A percentile compares a stretch with the other conserved stretches of the same genome.
phyloP scores from a whole-genome alignment of 2,888 invertebrate genomes.

The Elysia crispata region DNA sequence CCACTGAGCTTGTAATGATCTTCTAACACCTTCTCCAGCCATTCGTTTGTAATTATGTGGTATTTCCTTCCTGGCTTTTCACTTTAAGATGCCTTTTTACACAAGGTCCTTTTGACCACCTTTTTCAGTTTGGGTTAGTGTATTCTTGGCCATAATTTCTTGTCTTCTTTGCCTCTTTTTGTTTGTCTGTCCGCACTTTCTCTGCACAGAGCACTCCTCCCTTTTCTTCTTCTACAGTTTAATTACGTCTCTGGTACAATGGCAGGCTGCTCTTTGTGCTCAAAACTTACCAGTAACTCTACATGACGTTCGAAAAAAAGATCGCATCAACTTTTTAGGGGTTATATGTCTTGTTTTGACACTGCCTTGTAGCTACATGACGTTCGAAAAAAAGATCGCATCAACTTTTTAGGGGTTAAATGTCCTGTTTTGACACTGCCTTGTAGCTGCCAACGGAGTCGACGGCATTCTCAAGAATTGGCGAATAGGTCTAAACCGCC shows the following conservation, averaged over 20 bases:
- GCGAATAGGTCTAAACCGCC: neutral
- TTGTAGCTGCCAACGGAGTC: neutral
- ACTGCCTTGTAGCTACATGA: neutral
- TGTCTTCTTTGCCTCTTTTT: constrained; percentile 21
- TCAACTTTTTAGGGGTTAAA: neutral
- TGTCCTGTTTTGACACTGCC: neutral
- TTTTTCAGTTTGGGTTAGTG: neutral
- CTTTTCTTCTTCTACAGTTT: neutral
- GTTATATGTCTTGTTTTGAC: neutral
- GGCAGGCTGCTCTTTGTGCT: neutral
- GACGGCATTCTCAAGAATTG: neutral
- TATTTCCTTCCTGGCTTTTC: constrained; percentile 2
- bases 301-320: neutral
- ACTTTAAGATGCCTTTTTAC: neutral
- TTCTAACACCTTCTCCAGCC: neutral
- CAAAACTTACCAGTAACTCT: neutral
- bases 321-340: neutral
- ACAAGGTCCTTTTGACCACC: neutral
- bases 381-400: neutral
- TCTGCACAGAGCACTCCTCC: neutral
- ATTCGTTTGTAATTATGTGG: neutral
- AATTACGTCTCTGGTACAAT: constrained; percentile 13
- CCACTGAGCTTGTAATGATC: constrained; percentile 14
- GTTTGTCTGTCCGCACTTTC: neutral
- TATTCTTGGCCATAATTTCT: constrained; percentile 21